These are phyloP conservation scores for Papilio xuthus DNA, from an alignment of 1,140 invertebrate species.

Conservation along the genomic window DNA sequence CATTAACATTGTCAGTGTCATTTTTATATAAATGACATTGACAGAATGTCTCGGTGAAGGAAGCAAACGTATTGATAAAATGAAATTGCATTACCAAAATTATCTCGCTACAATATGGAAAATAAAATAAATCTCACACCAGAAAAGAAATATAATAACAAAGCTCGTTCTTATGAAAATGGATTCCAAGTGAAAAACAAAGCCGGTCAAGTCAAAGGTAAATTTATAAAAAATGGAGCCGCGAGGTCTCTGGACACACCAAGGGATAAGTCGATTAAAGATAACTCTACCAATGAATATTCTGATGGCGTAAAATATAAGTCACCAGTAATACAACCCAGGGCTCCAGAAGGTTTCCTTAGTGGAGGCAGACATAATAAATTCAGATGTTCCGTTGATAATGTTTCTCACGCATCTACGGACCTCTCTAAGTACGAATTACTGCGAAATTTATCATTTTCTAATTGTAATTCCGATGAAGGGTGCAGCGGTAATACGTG, in stretches of 20 bases:
- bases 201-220: slow-evolving; percentile 57
- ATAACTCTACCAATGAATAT: slow-evolving; percentile 54
- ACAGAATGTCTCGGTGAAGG: not conserved
- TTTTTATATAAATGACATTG: too few relatives aligned
- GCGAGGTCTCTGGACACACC: slow-evolving; percentile 62
- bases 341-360: slow-evolving; percentile 51
- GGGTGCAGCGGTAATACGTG: slow-evolving; percentile 60
- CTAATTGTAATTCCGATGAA: slow-evolving; percentile 64
- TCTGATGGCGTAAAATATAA: slow-evolving; percentile 41
- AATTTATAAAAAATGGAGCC: slow-evolving; percentile 66
- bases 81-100: slow-evolving; percentile 41
- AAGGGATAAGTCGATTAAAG: slow-evolving; percentile 63
- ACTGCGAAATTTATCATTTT: slow-evolving; percentile 65
- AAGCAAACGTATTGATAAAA: not conserved
- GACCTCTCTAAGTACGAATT: slow-evolving; percentile 76
- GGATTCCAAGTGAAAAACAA: slow-evolving; percentile 48
- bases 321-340: slow-evolving; percentile 35
- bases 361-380: slow-evolving; percentile 45
- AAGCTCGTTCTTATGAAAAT: slow-evolving; percentile 55
- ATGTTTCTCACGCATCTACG: slow-evolving; percentile 64
- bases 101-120: slow-evolving; percentile 53
- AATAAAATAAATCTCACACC: slow-evolving; percentile 47
- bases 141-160: slow-evolving; percentile 59
- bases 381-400: slow-evolving; percentile 50
- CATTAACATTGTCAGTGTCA: not conserved